phyloP scores from a whole-genome alignment of 92 coral and sea anemone genomes.

The Epizoanthus fatuus region DNA sequence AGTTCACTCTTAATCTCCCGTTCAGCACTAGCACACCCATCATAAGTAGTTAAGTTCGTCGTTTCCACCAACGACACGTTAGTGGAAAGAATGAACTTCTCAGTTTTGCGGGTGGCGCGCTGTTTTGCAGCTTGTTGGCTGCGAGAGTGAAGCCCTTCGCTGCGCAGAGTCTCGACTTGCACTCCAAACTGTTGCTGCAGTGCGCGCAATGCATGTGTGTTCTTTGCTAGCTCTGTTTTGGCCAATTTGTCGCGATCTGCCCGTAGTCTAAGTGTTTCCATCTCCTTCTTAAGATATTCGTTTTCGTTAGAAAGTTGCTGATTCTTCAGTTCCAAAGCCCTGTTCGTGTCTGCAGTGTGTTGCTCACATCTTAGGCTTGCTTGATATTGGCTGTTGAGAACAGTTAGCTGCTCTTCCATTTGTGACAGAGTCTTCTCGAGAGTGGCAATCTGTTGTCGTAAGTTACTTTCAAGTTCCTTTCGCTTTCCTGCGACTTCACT shows the following conservation, averaged over 20 bases:
- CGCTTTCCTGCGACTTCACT: not conserved
- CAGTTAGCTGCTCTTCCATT: not conserved
- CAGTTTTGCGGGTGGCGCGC: not conserved
- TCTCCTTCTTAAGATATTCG: not conserved
- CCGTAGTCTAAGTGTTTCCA: not conserved
- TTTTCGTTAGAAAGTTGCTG: not conserved
- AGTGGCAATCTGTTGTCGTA: not conserved
- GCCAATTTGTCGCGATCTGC: not conserved
- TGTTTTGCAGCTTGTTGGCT: not conserved
- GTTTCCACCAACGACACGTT: not conserved
- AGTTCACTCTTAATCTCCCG: not conserved
- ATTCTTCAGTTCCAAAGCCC: conserved; percentile 1
- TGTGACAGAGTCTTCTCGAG: not conserved
- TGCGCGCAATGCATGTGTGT: not conserved
- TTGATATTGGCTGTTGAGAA: not conserved
- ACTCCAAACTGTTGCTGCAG: not conserved
- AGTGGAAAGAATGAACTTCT: not conserved
- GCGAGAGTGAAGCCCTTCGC: not conserved
- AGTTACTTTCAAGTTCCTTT: not conserved
- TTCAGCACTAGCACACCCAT: not conserved
- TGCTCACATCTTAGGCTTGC: conserved; percentile 1
- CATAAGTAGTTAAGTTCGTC: not conserved
- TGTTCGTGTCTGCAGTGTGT: not conserved
- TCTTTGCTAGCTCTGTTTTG: not conserved
- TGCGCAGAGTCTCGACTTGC: not conserved